Percentiles rank a stretch among this genome's conserved stretches.
phyloP scores from a whole-genome alignment of 1,140 invertebrate genomes.

The Oryctes rhinoceros region DNA sequence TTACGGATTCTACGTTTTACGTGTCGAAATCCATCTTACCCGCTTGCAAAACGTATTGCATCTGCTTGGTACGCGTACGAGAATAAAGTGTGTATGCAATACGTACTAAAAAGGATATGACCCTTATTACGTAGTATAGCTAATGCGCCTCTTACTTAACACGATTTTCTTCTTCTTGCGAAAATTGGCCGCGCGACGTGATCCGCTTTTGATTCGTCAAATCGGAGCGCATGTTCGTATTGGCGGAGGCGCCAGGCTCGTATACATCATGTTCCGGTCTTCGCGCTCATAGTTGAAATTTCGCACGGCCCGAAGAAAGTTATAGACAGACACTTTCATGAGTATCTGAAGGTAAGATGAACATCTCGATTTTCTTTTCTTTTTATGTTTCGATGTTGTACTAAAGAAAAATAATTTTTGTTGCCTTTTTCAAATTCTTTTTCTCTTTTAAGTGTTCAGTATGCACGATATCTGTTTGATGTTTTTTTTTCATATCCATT shows the following conservation, averaged over 20 bases:
- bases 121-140: background rate
- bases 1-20: background rate
- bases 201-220: constrained; percentile 14
- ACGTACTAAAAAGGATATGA: constrained; percentile 11
- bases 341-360: constrained; percentile 15
- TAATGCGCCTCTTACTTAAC: constrained; percentile 17
- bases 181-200: background rate
- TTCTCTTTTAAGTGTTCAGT: too few species aligned
- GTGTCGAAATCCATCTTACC: background rate
- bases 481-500: too few species aligned
- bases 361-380: background rate
- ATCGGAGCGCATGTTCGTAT: background rate
- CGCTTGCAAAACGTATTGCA: background rate
- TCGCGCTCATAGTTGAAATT: constrained; percentile 10
- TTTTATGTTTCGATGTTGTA: background rate
- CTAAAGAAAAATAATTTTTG: background rate
- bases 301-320: constrained; percentile 5
- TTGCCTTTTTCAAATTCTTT: too few species aligned
- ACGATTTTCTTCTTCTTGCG: constrained; percentile 3
- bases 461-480: too few species aligned
- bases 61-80: background rate
- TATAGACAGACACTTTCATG: constrained; percentile 18
- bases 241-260: background rate
- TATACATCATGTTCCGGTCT: background rate
- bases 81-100: background rate